Evolutionary conservation across 2,888 invertebrate species (phyloP).

Genomic region (Bombylius discolor): DNA sequence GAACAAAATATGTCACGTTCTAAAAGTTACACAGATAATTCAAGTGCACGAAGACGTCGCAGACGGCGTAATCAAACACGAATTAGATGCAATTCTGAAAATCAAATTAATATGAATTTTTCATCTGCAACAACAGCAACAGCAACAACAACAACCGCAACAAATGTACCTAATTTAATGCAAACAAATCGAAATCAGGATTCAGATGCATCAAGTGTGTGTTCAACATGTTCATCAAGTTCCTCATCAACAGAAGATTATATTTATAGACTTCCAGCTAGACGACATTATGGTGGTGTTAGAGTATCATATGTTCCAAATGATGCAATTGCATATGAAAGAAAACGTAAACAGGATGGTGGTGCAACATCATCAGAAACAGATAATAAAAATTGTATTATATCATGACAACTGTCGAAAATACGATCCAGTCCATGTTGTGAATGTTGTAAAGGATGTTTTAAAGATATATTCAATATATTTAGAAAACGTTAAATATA

Average conservation of each 20-base stretch:
- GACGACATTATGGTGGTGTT: constrained; percentile 77
- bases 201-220: constrained; percentile 63
- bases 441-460: constrained; percentile 8
- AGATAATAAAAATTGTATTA: constrained; percentile 68
- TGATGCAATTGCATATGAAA: constrained; percentile 72
- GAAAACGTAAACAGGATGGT: constrained; percentile 43
- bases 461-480: constrained; percentile 4
- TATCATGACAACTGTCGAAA: constrained; percentile 53
- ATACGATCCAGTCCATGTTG: constrained; percentile 1
- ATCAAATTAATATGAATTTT: constrained; percentile 34
- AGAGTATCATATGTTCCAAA: constrained; percentile 86
- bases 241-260: constrained; percentile 76
- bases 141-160: neutral
- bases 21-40: constrained; percentile 41
- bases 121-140: constrained; percentile 10
- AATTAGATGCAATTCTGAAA: constrained; percentile 27
- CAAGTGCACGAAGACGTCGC: constrained; percentile 29
- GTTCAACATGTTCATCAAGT: constrained; percentile 80
- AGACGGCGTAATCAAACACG: constrained; percentile 32
- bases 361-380: constrained; percentile 12
- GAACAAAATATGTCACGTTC: constrained; percentile 39
- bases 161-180: constrained; percentile 14
- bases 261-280: constrained; percentile 70
- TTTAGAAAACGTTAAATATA: neutral
- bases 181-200: constrained; percentile 33